Percentiles rank a stretch among this genome's conserved stretches.
These are phyloP conservation scores for Vanacampus margaritifer DNA, from an alignment of 2,113 vertebrate species.

Conservation along the genomic window DNA sequence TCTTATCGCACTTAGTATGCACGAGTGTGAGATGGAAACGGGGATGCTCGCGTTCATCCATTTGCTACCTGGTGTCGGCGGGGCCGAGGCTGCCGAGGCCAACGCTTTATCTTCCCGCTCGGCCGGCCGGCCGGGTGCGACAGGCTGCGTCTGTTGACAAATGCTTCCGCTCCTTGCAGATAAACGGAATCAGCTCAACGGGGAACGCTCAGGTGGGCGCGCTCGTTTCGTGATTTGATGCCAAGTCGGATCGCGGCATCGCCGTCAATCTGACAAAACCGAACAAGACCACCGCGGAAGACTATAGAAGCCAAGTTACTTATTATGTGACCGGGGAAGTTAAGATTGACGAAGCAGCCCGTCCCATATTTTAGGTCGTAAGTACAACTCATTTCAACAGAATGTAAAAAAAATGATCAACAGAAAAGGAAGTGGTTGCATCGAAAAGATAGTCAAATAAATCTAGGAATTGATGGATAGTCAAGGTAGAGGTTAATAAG, in stretches of 20 bases:
- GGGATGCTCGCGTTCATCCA: constrained; percentile 39
- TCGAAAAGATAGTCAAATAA: not conserved
- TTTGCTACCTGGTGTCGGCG: constrained; percentile 38
- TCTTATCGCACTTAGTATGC: constrained; percentile 51
- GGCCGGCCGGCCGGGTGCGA: constrained; percentile 39
- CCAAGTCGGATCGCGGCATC: constrained; percentile 10
- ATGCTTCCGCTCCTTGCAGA: constrained; percentile 56
- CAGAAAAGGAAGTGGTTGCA: not conserved
- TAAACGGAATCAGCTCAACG: constrained; percentile 49
- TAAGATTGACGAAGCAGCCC: not conserved
- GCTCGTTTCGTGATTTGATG: constrained; percentile 20
- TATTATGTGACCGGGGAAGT: not conserved
- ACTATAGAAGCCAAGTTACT: not conserved
- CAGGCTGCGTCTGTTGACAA: constrained; percentile 49
- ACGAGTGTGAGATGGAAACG: constrained; percentile 48
- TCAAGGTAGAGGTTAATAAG: too few relatives aligned
- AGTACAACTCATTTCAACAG: not conserved
- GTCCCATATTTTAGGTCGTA: not conserved
- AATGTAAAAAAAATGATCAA: not conserved
- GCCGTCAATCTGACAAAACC: not conserved
- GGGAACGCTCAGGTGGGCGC: constrained; percentile 35
- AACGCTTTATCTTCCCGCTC: constrained; percentile 56
- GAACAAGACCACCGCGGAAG: not conserved
- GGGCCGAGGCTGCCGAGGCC: constrained; percentile 23
- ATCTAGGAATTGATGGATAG: too few relatives aligned